Base-by-base conservation (phyloP, 2,888 invertebrate genomes). In the Netelia virgata region DNA sequence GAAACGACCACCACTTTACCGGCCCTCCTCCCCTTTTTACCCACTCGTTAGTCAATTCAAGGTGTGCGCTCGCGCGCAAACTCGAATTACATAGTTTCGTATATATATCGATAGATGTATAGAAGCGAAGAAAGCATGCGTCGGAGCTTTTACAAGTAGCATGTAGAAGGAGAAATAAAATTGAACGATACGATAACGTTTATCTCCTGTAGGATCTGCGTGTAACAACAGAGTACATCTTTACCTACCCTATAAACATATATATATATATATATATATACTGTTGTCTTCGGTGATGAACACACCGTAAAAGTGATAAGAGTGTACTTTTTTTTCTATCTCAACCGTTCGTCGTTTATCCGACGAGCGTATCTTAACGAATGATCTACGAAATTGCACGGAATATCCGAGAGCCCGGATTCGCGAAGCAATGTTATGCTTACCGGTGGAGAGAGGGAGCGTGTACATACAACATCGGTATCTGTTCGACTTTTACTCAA, bases 301-400 rank as follows among this genome's bases (percentile, higher is more conserved):
- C 69, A 68, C 75, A 57, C 72, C 36, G 75, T 72, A 53, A 57
- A 82, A 82, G 86, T 84, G 86, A 84, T 86, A 82, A 84, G 77
- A 79, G 79, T 64, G n/a, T 53, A 11, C 43, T 57, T 79, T 28
- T 61, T 77, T 69, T 64, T 69, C 28, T 20, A 16, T 73, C 76
- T 50, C 59, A 18, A 57, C 50, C 41, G 73, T 69, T 74, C 43
- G 36, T 73, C 76, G 77, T 55, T 84, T 64, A 69, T 53, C 68
- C 20, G 80, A 66, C 28, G 53, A 63, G 6, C 47, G 61, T 80
- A 76, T 80, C 83, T 80, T 47, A 72, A 50, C 69, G 76, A 84
- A 69, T 73, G 36, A 84, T 84, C 84, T 72, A 36, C 50, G 55
- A 84, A 81, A 84, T 84, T 81, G 81, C 70, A 73, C 20, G 23